A percentile compares a stretch with the other conserved stretches of the same genome.
phyloP scores from a whole-genome alignment of 2,888 invertebrate species.

The Elysia crispata region DNA sequence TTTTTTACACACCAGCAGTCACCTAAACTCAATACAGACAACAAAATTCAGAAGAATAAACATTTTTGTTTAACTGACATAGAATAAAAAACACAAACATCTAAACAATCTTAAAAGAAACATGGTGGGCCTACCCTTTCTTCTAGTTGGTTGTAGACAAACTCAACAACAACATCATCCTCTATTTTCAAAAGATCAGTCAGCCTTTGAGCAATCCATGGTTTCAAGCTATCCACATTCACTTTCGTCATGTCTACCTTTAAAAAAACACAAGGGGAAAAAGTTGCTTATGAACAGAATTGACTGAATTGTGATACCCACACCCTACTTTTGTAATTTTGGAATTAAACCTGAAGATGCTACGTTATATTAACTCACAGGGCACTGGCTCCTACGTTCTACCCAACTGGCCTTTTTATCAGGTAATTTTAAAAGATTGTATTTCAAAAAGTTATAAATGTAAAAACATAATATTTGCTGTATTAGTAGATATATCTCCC shows the following conservation, averaged over 20 bases:
- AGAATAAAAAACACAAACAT: neutral
- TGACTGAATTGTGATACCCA: too few species aligned
- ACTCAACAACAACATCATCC: slow-evolving; percentile 99
- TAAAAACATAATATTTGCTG: too few species aligned
- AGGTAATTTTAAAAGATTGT: too few species aligned
- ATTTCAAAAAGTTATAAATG: too few species aligned
- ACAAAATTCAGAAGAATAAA: neutral
- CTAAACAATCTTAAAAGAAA: too few species aligned
- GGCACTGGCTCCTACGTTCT: too few species aligned
- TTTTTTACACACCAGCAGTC: neutral
- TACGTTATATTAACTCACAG: too few species aligned
- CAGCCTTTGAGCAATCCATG: slow-evolving; percentile 98
- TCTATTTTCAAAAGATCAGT: slow-evolving; percentile 97
- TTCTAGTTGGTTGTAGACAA: slow-evolving; percentile 98
- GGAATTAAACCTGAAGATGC: too few species aligned
- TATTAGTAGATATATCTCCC: too few species aligned
- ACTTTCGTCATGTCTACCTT: slow-evolving; percentile 99
- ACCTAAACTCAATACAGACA: slow-evolving; percentile 23
- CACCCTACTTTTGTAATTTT: too few species aligned
- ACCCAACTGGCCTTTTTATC: too few species aligned
- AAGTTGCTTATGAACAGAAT: too few species aligned
- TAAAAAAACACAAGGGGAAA: slow-evolving; percentile 49
- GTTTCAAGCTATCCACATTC: slow-evolving; percentile 97
- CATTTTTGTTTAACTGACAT: neutral
- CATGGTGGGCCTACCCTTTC: slow-evolving; percentile 62